These are phyloP conservation scores for Helicorthomorpha holstii DNA, from an alignment of 1,140 invertebrate genomes.

Conservation along the genomic window DNA sequence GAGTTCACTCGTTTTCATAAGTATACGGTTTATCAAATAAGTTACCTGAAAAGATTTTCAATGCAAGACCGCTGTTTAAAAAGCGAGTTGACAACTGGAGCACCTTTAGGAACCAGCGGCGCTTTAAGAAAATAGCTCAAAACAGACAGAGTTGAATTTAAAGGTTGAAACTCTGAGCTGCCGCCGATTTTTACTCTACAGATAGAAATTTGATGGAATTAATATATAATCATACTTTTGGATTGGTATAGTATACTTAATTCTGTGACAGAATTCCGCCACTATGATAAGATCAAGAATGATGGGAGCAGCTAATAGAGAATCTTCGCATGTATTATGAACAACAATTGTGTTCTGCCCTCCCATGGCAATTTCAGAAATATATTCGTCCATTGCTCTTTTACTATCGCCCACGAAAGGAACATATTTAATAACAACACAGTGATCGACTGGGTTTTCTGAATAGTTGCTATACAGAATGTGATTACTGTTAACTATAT, in stretches of 20 bases:
- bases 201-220: no score
- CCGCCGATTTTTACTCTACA: no score
- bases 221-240: no score
- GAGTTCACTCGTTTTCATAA: background rate
- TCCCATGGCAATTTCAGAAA: constrained; percentile 84
- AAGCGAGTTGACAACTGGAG: constrained; percentile 77
- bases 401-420: constrained; percentile 92
- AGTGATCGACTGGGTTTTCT: constrained; percentile 84
- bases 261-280: constrained; percentile 67
- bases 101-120: constrained; percentile 36
- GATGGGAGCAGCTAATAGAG: constrained; percentile 74
- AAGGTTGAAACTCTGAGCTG: constrained; percentile 33
- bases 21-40: background rate
- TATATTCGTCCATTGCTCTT: constrained; percentile 93
- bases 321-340: constrained; percentile 98
- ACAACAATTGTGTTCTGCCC: constrained; percentile 86
- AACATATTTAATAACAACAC: constrained; percentile 89
- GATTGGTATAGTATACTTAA: no score
- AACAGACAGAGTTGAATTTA: constrained; percentile 67
- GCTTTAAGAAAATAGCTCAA: constrained; percentile 79
- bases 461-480: constrained; percentile 56
- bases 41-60: constrained; percentile 60
- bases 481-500: constrained; percentile 75
- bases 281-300: constrained; percentile 81
- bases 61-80: constrained; percentile 69